Percentiles rank a stretch among this genome's conserved stretches.
Conservation (phyloP, 1,140 invertebrate genomes). For the Drosophila serrata region DNA sequence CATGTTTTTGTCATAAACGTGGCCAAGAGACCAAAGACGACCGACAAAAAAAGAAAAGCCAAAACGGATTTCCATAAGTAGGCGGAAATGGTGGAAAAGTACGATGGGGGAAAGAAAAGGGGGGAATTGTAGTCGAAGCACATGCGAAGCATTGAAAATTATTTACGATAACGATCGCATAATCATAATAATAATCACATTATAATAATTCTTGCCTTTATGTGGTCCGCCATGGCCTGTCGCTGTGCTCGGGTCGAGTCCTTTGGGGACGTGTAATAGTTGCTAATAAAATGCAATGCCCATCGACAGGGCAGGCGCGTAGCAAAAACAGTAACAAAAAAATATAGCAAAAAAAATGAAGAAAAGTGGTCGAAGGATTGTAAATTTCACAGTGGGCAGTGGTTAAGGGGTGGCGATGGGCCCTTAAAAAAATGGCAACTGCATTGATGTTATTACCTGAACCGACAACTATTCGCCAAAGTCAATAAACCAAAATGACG, state of each 20-base stretch:
- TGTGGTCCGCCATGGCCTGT: slow-evolving; percentile 56
- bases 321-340: neutral
- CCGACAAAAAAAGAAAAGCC: slow-evolving; percentile 30
- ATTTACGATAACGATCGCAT: slow-evolving; percentile 84
- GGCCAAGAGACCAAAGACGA: neutral
- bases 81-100: slow-evolving; percentile 24
- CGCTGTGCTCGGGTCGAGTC: slow-evolving; percentile 7
- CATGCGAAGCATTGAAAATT: slow-evolving; percentile 81
- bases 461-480: slow-evolving; percentile 81
- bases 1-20: slow-evolving; percentile 68
- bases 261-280: slow-evolving; percentile 75
- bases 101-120: neutral
- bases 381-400: slow-evolving; percentile 26
- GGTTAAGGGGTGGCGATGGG: slow-evolving; percentile 9
- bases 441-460: slow-evolving; percentile 82
- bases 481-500: slow-evolving; percentile 82
- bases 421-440: slow-evolving; percentile 76
- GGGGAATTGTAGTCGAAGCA: slow-evolving; percentile 68
- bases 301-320: slow-evolving; percentile 38
- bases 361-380: slow-evolving; percentile 24
- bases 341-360: neutral
- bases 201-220: slow-evolving; percentile 83
- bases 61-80: slow-evolving; percentile 70
- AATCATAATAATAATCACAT: slow-evolving; percentile 84
- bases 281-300: slow-evolving; percentile 82